phyloP scores from a whole-genome alignment of 2,888 invertebrate species.

The Resseliella maxima region DNA sequence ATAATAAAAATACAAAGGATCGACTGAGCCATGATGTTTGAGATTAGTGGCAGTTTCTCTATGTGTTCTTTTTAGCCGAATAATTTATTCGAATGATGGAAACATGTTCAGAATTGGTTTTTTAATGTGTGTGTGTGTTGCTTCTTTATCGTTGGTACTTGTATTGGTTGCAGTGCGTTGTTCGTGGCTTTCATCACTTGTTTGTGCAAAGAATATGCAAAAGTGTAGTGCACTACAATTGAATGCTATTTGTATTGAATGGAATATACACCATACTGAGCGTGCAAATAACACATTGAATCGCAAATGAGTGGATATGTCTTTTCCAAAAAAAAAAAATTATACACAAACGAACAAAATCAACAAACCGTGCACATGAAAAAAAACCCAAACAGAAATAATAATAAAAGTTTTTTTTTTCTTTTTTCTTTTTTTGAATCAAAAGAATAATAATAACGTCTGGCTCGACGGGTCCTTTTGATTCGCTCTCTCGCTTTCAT shows the following conservation, averaged over 20 bases:
- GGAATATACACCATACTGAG: slow-evolving; percentile 33
- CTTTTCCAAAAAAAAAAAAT: not conserved
- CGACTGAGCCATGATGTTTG: not conserved
- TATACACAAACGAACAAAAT: not conserved
- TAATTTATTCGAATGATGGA: not conserved
- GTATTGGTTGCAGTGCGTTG: not conserved
- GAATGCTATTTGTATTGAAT: not conserved
- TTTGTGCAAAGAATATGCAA: not conserved
- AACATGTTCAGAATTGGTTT: not conserved
- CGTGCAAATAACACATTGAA: slow-evolving; percentile 29
- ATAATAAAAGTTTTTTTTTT: slow-evolving; percentile 31
- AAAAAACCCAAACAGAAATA: not conserved
- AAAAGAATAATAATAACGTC: slow-evolving; percentile 59
- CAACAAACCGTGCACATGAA: not conserved
- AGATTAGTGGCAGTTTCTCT: slow-evolving; percentile 29
- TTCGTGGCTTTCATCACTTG: slow-evolving; percentile 15
- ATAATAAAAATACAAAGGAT: slow-evolving; percentile 26
- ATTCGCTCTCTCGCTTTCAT: slow-evolving; percentile 68
- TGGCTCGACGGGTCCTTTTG: slow-evolving; percentile 60
- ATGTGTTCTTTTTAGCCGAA: slow-evolving; percentile 22
- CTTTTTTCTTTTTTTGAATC: not conserved
- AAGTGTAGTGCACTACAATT: slow-evolving; percentile 3
- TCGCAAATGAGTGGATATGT: slow-evolving; percentile 26
- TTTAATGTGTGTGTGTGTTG: too few relatives aligned
- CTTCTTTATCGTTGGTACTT: slow-evolving; percentile 7